Evolutionary conservation across 2,888 invertebrate genomes (phyloP).

Genomic region (Gymnosoma rotundatum): DNA sequence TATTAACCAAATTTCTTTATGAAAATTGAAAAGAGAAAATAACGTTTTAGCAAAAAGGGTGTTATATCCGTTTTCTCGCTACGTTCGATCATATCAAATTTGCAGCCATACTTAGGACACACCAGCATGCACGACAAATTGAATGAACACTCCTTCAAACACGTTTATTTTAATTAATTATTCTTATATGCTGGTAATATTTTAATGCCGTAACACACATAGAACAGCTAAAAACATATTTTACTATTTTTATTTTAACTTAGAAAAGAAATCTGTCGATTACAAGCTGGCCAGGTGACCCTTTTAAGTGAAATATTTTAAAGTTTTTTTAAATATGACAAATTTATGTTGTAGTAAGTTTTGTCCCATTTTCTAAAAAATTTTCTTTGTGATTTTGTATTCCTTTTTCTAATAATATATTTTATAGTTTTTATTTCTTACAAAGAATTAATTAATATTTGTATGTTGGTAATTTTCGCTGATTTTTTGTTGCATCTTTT

Average conservation of each 20-base stretch:
- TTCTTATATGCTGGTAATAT: not conserved
- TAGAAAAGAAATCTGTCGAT: not conserved
- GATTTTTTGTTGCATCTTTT: constrained; percentile 13
- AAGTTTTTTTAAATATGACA: too few relatives aligned
- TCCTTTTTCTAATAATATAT: too few relatives aligned
- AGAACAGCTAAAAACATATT: not conserved
- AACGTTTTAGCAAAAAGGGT: constrained; percentile 17
- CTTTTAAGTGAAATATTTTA: too few relatives aligned
- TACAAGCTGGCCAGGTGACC: too few relatives aligned
- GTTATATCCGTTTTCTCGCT: constrained; percentile 57
- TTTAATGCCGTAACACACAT: not conserved
- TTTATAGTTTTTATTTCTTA: too few relatives aligned
- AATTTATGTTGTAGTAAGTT: too few relatives aligned
- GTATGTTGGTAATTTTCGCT: constrained; percentile 3
- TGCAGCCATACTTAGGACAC: not conserved
- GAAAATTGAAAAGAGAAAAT: constrained; percentile 6
- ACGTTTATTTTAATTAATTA: constrained; percentile 45
- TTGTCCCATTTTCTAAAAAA: not conserved
- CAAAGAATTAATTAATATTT: constrained; percentile 22
- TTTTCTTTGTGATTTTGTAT: not conserved
- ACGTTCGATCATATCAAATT: constrained; percentile 28
- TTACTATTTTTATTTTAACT: not conserved
- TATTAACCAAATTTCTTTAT: constrained; percentile 6
- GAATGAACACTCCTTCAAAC: constrained; percentile 50
- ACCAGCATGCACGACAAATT: constrained; percentile 36